These are phyloP conservation scores for Brachypalpus laphriformis DNA, from an alignment of 2,888 invertebrate genomes.

Conservation along the genomic window DNA sequence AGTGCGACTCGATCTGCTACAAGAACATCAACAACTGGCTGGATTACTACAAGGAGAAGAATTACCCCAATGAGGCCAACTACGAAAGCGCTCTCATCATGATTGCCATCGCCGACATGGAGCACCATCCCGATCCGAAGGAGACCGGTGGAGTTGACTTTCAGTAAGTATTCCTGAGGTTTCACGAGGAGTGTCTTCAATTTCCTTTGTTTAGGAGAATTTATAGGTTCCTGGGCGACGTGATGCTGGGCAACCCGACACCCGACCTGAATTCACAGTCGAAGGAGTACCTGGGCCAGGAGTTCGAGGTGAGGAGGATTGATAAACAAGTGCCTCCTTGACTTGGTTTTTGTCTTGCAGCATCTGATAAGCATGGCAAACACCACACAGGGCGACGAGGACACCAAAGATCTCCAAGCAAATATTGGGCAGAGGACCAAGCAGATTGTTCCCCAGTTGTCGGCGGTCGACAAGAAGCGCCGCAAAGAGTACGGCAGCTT, in stretches of 20 bases:
- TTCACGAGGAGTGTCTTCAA: too few relatives aligned
- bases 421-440: conserved; percentile 31
- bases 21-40: conserved; percentile 79
- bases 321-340: background rate
- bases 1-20: conserved; percentile 77
- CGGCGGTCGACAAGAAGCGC: conserved; percentile 36
- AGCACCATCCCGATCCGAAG: conserved; percentile 75
- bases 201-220: conserved; percentile 76
- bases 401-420: conserved; percentile 31
- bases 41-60: conserved; percentile 75
- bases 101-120: conserved; percentile 77
- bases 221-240: conserved; percentile 79
- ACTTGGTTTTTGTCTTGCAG: conserved; percentile 6
- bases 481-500: conserved; percentile 57
- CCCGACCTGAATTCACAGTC: conserved; percentile 75
- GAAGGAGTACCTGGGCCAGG: conserved; percentile 77
- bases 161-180: conserved; percentile 45
- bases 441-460: conserved; percentile 19
- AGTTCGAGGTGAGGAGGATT: conserved; percentile 77
- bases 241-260: conserved; percentile 79
- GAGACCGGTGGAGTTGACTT: conserved; percentile 66
- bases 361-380: conserved; percentile 60
- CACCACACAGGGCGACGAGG: conserved; percentile 45
- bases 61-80: conserved; percentile 75
- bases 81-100: conserved; percentile 78